Evolutionary conservation across 2,797 vertebrate genomes (phyloP).

Genomic region (Botia kubotai): DNA sequence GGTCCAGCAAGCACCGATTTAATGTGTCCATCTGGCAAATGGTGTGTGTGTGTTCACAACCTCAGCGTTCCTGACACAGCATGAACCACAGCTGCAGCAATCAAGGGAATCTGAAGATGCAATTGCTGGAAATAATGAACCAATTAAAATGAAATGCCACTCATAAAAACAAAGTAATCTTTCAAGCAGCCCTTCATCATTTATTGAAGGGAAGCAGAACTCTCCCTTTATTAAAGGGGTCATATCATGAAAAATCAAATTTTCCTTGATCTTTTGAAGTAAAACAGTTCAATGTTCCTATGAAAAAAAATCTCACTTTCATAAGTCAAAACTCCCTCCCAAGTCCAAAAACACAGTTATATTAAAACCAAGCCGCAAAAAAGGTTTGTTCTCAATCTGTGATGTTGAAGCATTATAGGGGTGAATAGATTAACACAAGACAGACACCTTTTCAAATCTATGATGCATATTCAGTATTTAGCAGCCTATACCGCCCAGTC

Average conservation of each 20-base stretch:
- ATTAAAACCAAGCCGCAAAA: not conserved
- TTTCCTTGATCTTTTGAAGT: slow-evolving; percentile 37
- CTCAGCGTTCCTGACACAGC: slow-evolving; percentile 59
- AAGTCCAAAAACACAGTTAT: not conserved
- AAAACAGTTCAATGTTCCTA: slow-evolving; percentile 12
- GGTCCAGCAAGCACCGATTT: slow-evolving; percentile 54
- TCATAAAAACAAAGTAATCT: slow-evolving; percentile 75
- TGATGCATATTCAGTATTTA: not conserved
- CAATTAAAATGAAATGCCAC: slow-evolving; percentile 79
- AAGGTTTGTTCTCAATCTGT: not conserved
- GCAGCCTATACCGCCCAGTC: not conserved
- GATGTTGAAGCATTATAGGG: not conserved
- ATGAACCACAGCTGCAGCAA: slow-evolving; percentile 74
- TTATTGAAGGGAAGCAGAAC: slow-evolving; percentile 67
- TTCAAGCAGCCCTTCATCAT: slow-evolving; percentile 73
- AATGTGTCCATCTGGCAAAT: slow-evolving; percentile 63
- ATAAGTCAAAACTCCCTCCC: not conserved
- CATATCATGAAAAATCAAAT: slow-evolving; percentile 32
- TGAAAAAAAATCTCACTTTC: not conserved
- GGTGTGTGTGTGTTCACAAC: slow-evolving; percentile 54
- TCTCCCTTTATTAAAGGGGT: slow-evolving; percentile 50
- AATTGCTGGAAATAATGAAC: slow-evolving; percentile 79
- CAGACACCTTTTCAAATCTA: not conserved
- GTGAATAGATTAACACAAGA: no score
- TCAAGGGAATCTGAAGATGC: slow-evolving; percentile 74